These are phyloP conservation scores for Stigmatopora nigra DNA, from an alignment of 2,113 vertebrate genomes.

Conservation along the genomic window DNA sequence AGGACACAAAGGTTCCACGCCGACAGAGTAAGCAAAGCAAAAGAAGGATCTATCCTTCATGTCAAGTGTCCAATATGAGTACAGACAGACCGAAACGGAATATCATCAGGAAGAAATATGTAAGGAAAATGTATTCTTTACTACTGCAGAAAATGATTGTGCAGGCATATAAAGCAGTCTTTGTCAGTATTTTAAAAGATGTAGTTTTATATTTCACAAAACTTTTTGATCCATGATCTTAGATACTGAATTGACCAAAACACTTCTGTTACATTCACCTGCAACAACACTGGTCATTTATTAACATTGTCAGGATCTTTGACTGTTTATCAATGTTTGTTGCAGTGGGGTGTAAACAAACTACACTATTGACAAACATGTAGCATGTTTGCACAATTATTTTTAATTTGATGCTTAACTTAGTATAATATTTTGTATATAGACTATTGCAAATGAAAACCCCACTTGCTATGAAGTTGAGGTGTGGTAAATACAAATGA, in stretches of 20 bases:
- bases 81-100: conserved; percentile 51
- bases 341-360: not conserved
- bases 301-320: not conserved
- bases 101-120: conserved; percentile 54
- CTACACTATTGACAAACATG: not conserved
- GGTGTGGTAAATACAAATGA: too few species aligned
- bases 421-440: too few species aligned
- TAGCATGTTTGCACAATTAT: not conserved
- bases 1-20: conserved; percentile 13
- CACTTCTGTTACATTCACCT: not conserved
- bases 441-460: too few species aligned
- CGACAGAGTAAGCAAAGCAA: not conserved
- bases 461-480: too few species aligned
- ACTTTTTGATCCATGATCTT: not conserved
- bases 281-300: not conserved
- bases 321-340: not conserved
- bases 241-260: not conserved
- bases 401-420: too few species aligned
- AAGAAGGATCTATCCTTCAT: conserved; percentile 25
- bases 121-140: conserved; percentile 17
- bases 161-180: not conserved
- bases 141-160: not conserved
- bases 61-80: conserved; percentile 42
- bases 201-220: not conserved
- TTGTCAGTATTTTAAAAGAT: not conserved